Evolutionary conservation across 1,140 invertebrate genomes (phyloP), one percentile per base, ranked within the genome.

Genomic region (Caerostris extrusa): DNA sequence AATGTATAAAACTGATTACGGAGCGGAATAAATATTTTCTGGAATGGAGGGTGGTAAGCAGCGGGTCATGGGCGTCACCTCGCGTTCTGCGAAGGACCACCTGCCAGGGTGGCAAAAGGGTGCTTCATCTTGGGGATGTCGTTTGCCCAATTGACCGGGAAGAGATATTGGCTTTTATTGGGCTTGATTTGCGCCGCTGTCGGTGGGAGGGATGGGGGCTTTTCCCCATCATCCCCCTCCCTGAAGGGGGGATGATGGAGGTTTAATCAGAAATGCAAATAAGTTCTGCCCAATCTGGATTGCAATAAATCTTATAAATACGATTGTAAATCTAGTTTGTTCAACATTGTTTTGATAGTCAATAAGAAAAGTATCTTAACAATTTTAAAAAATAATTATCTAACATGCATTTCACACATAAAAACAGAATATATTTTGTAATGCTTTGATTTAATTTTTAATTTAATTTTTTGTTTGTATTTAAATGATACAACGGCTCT

Each of bases 1-100:
- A 77, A 77, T 77, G 71, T 77, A 77, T 77, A 77, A 77, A 77
- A 77, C 71, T 77, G 71, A 77, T 77, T 77, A 77, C 34, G 8
- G 61, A 64, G 10, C 5, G 71, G 71, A 34, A 81, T 81, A 55
- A 81, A 81, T 81, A 81, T 34, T 81, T 53, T 34, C 34, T 12
- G 71, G 34, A 8, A 55, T 60, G n/a, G 83, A 58, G 83, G 83
- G 71, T 77, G 83, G 83, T 85, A 60, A 85, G 55, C 83, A 85
- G 83, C 83, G 56, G 83, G 88, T 7, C 50, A 64, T 85, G 90
- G 90, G 90, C 90, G 90, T 92, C 77, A n/a, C 6, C 81, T 64
- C 57, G 61, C 81, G 64, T 91, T 85, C 61, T 53, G 64, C n/a
- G n/a, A 19, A 60, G 12, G 81, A 53, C 77, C 90, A 92, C 90